These are phyloP conservation scores for Syrmaticus mikado DNA, from an alignment of 2,113 vertebrate genomes.

Conservation along the genomic window DNA sequence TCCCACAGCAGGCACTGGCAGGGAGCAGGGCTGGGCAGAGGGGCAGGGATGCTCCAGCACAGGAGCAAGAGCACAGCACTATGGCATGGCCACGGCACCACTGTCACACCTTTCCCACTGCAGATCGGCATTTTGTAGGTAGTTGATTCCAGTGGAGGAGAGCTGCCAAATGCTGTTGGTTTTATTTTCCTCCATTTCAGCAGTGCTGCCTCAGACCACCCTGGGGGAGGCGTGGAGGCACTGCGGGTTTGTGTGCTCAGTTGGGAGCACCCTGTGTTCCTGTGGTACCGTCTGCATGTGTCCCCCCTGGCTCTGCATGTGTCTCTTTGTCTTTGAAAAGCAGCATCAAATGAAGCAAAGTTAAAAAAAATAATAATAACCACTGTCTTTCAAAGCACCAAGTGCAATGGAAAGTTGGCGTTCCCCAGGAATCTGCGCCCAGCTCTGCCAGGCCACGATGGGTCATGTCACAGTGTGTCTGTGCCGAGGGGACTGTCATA, in stretches of 20 bases:
- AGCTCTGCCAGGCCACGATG: not conserved
- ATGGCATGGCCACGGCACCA: fast-evolving
- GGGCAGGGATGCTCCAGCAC: not conserved
- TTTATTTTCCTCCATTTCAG: not conserved
- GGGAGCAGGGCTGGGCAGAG: not conserved
- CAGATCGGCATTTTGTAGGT: not conserved
- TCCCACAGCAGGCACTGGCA: not conserved
- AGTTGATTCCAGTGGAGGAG: not conserved
- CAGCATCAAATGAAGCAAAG: not conserved
- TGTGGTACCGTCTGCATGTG: not conserved
- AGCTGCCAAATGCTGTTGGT: not conserved
- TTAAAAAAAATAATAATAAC: not conserved
- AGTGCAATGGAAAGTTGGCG: conserved; percentile 36
- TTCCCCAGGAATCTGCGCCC: not conserved
- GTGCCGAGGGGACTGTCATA: not conserved
- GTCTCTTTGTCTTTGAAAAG: conserved; percentile 25
- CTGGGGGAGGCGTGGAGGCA: not conserved
- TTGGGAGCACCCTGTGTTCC: not conserved
- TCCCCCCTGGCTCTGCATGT: not conserved
- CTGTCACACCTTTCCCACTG: fast-evolving
- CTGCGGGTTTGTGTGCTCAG: fast-evolving
- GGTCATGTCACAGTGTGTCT: not conserved
- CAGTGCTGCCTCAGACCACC: fast-evolving
- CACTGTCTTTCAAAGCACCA: not conserved
- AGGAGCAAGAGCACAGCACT: not conserved